phyloP scores from a whole-genome alignment of 1,140 invertebrate species.

The Platyscapa corneri region DNA sequence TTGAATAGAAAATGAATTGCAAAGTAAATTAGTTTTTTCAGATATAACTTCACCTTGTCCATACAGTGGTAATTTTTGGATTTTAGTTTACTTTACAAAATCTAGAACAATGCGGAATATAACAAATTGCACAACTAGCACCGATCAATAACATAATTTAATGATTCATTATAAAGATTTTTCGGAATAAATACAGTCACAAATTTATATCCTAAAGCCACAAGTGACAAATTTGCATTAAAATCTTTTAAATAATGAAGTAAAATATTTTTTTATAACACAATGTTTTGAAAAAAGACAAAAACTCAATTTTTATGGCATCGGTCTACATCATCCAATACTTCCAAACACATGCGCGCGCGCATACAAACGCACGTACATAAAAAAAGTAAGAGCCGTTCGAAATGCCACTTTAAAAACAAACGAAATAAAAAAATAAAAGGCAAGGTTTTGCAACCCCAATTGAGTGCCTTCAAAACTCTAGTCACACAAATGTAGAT shows the following conservation, averaged over 20 bases:
- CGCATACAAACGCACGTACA: not conserved
- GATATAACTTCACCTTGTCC: too few species aligned
- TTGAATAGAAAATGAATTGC: not conserved
- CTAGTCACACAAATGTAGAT: not conserved
- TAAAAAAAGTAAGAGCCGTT: not conserved
- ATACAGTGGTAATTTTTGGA: not conserved
- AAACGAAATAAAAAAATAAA: not conserved
- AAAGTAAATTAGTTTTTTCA: not conserved
- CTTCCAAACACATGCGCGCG: too few species aligned
- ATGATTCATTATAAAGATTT: not conserved
- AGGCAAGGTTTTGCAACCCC: not conserved
- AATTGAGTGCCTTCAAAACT: constrained; percentile 11
- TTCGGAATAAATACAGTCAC: too few species aligned
- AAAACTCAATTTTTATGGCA: not conserved
- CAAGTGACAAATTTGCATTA: too few species aligned
- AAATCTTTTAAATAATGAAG: too few species aligned
- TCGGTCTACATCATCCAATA: not conserved
- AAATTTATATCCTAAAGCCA: too few species aligned
- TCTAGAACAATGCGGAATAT: not conserved
- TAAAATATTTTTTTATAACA: too few species aligned
- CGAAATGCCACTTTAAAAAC: not conserved
- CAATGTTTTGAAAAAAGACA: too few species aligned
- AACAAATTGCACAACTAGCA: not conserved
- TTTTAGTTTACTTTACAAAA: not conserved
- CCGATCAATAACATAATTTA: not conserved